Conservation (phyloP, 2,113 vertebrate genomes). For the Petrocephalus microphthalmus region DNA sequence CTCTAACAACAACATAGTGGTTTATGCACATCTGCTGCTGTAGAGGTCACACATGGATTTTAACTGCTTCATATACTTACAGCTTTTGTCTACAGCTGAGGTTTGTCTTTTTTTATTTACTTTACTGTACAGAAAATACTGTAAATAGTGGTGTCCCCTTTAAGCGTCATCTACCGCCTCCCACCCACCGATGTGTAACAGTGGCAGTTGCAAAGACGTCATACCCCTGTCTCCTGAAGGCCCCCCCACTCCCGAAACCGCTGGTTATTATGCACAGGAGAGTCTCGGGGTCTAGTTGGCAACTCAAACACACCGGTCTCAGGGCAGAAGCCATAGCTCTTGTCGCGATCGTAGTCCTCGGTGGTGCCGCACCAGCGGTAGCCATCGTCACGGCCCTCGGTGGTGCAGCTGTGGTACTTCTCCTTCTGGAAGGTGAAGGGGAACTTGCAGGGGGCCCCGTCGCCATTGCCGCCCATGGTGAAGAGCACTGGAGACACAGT, state of each 20-base stretch:
- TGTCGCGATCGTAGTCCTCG: conserved; percentile 87
- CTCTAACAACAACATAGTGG: conserved; percentile 16
- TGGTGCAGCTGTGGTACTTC: conserved; percentile 81
- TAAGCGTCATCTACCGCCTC: background rate
- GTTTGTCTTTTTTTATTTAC: background rate
- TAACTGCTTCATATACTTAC: background rate
- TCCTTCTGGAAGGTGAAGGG: conserved; percentile 87
- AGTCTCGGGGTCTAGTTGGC: background rate
- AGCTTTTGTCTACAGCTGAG: background rate
- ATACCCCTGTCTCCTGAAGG: background rate
- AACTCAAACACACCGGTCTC: conserved; percentile 72
- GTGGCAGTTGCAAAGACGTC: background rate
- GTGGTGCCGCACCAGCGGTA: conserved; percentile 96
- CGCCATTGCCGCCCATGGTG: conserved; percentile 83
- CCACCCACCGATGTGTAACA: background rate
- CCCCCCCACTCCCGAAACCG: background rate
- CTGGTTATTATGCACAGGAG: background rate
- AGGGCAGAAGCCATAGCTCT: conserved; percentile 87
- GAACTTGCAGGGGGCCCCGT: conserved; percentile 87
- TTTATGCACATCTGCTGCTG: background rate
- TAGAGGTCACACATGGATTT: background rate
- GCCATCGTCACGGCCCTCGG: conserved; percentile 81
- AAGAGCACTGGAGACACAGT: conserved; percentile 70
- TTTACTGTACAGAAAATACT: background rate
- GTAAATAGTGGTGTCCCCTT: background rate